Percentiles rank a stretch among this genome's conserved stretches.
Conservation (phyloP, 2,888 invertebrate species). For the Phaedon cochleariae region DNA sequence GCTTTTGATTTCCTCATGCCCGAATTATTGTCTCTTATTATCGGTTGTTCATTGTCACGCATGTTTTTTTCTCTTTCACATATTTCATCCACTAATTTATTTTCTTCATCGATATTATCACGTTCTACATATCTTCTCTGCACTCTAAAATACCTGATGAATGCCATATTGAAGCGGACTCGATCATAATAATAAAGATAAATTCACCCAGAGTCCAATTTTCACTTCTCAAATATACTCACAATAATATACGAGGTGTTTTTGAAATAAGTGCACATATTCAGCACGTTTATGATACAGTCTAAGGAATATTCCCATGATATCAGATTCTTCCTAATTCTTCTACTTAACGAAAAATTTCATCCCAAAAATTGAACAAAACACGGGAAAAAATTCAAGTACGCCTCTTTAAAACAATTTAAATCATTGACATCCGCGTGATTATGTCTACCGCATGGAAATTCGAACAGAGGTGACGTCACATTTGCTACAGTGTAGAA, state of each 20-base stretch:
- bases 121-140: constrained; percentile 18
- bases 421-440: too few species aligned
- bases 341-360: too few species aligned
- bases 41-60: neutral
- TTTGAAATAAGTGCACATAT: too few species aligned
- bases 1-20: constrained; percentile 11
- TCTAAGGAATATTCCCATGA: too few species aligned
- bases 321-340: too few species aligned
- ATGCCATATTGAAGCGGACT: constrained; percentile 78
- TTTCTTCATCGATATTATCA: constrained; percentile 17
- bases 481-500: too few species aligned
- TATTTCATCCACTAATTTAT: constrained; percentile 23
- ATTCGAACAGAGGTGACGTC: too few species aligned
- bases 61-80: constrained; percentile 13
- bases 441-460: too few species aligned
- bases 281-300: too few species aligned
- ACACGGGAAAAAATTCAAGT: too few species aligned
- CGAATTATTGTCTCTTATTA: neutral
- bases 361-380: too few species aligned
- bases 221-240: constrained; percentile 49
- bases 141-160: constrained; percentile 64
- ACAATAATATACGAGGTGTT: constrained; percentile 25
- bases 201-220: neutral
- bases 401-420: too few species aligned
- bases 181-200: neutral